Evolutionary conservation across 2,888 invertebrate genomes (phyloP).

Genomic region (Aporophyla nigra): DNA sequence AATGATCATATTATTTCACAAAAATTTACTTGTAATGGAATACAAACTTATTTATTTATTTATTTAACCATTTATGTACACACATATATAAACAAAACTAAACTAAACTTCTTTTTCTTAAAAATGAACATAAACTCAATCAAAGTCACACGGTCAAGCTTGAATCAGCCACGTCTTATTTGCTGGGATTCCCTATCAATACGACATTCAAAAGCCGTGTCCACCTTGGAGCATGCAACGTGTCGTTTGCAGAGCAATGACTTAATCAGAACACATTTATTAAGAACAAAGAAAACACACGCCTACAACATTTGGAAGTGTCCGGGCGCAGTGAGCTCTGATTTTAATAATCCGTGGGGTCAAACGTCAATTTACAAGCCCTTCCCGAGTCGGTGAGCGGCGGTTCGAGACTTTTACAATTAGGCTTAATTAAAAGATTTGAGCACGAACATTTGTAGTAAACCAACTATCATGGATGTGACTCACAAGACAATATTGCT

Average conservation of each 20-base stretch:
- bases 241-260: slow-evolving; percentile 31
- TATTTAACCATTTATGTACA: no score
- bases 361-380: slow-evolving; percentile 81
- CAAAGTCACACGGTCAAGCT: background rate
- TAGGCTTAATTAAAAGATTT: slow-evolving; percentile 82
- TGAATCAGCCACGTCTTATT: background rate
- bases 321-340: slow-evolving; percentile 66
- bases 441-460: slow-evolving; percentile 71
- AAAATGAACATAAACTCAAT: background rate
- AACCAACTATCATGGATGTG: slow-evolving; percentile 63
- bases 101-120: background rate
- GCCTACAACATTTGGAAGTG: slow-evolving; percentile 44
- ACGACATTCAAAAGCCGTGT: slow-evolving; percentile 16
- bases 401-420: slow-evolving; percentile 76
- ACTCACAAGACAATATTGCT: slow-evolving; percentile 67
- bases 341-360: slow-evolving; percentile 83
- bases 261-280: slow-evolving; percentile 35
- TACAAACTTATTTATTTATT: background rate
- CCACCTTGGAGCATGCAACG: slow-evolving; percentile 5
- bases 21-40: background rate
- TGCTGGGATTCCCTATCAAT: background rate
- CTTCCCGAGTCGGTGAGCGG: slow-evolving; percentile 62
- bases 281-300: slow-evolving; percentile 54
- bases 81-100: no score
- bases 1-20: slow-evolving; percentile 22